These are phyloP conservation scores for Xestia sexstrigata DNA, from an alignment of 2,888 invertebrate species.

Conservation along the genomic window DNA sequence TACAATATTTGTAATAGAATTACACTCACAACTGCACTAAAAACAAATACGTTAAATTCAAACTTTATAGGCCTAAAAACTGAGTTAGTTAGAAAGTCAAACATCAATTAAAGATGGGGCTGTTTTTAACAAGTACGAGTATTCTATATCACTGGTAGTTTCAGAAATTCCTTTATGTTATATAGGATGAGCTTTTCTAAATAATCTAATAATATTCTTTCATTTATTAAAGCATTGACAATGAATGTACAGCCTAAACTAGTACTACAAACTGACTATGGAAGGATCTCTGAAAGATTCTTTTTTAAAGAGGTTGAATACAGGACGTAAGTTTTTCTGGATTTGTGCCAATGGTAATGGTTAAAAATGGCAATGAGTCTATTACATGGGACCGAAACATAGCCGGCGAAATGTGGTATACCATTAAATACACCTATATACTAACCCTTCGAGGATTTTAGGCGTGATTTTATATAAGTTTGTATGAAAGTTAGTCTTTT, in stretches of 20 bases:
- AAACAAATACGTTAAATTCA: neutral
- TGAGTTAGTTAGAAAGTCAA: neutral
- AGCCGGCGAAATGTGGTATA: neutral
- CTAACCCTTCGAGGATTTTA: neutral
- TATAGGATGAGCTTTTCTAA: neutral
- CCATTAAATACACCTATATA: neutral
- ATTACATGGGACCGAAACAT: neutral
- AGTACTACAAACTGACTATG: neutral
- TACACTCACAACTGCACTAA: constrained; percentile 2
- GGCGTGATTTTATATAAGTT: neutral
- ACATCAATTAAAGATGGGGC: neutral
- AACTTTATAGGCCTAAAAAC: neutral
- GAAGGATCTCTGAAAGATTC: neutral
- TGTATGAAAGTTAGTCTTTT: neutral
- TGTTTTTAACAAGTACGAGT: neutral
- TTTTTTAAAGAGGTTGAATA: neutral
- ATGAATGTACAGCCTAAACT: neutral
- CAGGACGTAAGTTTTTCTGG: neutral
- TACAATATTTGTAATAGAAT: constrained; percentile 14
- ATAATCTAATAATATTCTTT: neutral
- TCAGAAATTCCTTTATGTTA: neutral
- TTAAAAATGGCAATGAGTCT: neutral
- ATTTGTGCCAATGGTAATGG: neutral
- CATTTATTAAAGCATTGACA: neutral
- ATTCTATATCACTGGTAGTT: neutral